Percentiles rank a stretch among this genome's conserved stretches.
Conservation (phyloP, 2,888 invertebrate genomes). For the Zhengitettix transpicula region DNA sequence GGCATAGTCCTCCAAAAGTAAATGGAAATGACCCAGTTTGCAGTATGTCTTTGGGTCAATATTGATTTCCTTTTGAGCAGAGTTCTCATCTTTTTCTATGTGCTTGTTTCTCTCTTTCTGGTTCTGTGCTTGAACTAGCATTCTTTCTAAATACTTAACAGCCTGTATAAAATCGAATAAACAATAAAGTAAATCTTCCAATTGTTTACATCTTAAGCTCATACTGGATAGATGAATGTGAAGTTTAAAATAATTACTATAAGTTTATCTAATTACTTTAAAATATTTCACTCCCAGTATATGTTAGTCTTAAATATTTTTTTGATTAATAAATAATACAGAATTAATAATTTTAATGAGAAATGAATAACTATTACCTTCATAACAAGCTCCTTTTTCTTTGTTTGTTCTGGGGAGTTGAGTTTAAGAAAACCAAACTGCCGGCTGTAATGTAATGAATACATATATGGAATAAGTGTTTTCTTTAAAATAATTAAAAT, state of each 20-base stretch:
- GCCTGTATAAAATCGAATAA: conserved; percentile 32
- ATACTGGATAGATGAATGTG: not conserved
- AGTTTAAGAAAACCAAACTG: conserved; percentile 82
- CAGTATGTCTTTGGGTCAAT: conserved; percentile 85
- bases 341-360: no score
- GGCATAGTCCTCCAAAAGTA: conserved; percentile 79
- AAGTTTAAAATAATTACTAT: not conserved
- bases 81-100: conserved; percentile 8
- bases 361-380: conserved; percentile 38
- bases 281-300: not conserved
- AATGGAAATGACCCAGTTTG: conserved; percentile 88
- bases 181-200: not conserved
- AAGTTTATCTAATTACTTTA: not conserved
- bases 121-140: conserved; percentile 62
- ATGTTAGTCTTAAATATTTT: not conserved
- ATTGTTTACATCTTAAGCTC: not conserved
- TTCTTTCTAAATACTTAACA: conserved; percentile 68
- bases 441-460: conserved; percentile 71
- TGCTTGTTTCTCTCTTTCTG: conserved; percentile 28
- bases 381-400: conserved; percentile 62
- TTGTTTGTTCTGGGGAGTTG: conserved; percentile 60
- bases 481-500: no score
- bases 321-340: not conserved
- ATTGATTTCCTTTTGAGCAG: conserved; percentile 38
- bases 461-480: no score